Percentiles rank a stretch among this genome's conserved stretches.
These are phyloP conservation scores for Henicopernis longicauda DNA, from an alignment of 2,113 vertebrate genomes.

Conservation along the genomic window DNA sequence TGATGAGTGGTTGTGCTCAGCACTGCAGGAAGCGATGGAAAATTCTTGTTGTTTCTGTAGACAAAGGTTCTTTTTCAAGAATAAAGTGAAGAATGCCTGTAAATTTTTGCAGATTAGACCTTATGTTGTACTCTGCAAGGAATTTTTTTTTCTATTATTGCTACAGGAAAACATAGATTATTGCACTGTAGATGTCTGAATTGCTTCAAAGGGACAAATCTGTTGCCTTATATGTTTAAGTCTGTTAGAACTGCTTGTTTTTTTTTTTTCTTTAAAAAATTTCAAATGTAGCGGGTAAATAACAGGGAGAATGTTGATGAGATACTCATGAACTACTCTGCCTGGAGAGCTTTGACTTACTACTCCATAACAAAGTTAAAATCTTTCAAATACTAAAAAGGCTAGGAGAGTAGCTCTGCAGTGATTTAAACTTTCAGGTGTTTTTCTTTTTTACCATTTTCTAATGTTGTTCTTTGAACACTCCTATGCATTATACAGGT, in stretches of 20 bases:
- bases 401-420: not conserved
- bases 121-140: not conserved
- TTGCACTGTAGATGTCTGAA: not conserved
- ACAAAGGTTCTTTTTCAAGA: not conserved
- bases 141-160: not conserved
- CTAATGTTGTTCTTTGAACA: not conserved
- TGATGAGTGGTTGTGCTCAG: not conserved
- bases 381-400: not conserved
- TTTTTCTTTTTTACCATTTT: not conserved
- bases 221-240: not conserved
- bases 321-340: not conserved
- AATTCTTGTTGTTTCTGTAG: not conserved
- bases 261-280: not conserved
- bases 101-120: not conserved
- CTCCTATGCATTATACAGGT: not conserved
- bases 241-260: not conserved
- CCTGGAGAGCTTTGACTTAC: not conserved
- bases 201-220: not conserved
- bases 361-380: not conserved
- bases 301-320: not conserved
- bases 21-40: not conserved
- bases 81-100: not conserved
- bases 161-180: not conserved
- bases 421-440: not conserved
- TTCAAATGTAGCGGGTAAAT: not conserved